Conservation (phyloP, 2,113 vertebrate species). For the Empidonax alnorum region DNA sequence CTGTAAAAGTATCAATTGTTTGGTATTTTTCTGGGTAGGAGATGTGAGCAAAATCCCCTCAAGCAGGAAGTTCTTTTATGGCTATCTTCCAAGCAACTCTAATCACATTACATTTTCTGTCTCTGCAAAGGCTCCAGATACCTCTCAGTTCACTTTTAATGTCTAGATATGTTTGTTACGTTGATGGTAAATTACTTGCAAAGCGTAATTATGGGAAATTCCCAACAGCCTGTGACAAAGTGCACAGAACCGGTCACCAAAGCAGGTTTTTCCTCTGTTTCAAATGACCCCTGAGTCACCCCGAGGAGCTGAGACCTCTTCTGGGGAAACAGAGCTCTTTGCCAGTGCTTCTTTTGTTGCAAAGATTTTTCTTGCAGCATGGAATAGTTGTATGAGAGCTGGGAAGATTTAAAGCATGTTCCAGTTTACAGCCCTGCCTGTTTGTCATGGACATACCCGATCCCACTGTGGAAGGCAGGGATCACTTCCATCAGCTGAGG, state of each 20-base stretch:
- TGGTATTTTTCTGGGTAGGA: constrained; percentile 4
- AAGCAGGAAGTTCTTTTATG: constrained; percentile 1
- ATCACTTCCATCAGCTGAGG: background rate
- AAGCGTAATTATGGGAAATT: background rate
- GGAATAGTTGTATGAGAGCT: background rate
- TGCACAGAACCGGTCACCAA: background rate
- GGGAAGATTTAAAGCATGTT: background rate
- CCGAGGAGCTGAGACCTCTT: background rate
- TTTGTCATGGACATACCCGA: background rate
- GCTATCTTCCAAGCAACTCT: background rate
- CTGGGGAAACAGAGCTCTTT: background rate
- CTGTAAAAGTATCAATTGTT: background rate
- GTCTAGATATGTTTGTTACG: background rate
- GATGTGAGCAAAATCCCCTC: background rate
- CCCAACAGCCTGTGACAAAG: background rate
- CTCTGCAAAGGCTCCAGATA: constrained; percentile 9
- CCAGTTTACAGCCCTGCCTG: background rate
- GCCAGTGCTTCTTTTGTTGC: background rate
- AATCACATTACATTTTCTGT: background rate
- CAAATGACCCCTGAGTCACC: background rate
- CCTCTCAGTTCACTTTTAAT: background rate
- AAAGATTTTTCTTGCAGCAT: background rate
- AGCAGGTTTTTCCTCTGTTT: background rate
- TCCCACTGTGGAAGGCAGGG: background rate
- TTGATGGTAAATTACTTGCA: background rate